Conservation (phyloP, 1,140 invertebrate species). For the Zophobas atratus region DNA sequence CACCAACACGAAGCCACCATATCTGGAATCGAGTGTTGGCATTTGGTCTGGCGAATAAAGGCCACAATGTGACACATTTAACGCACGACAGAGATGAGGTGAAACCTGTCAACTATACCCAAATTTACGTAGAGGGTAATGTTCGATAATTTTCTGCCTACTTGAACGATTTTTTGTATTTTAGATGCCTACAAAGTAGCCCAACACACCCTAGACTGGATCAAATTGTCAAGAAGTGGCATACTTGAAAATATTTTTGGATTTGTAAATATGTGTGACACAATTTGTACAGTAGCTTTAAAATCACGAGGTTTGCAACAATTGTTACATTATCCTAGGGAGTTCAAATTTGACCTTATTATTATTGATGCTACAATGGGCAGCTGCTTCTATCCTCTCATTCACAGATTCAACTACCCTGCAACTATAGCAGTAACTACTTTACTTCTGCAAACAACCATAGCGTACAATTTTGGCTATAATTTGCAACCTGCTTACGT, state of each 20-base stretch:
- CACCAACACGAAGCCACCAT: not conserved
- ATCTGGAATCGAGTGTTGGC: constrained; percentile 3
- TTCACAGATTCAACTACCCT: constrained; percentile 8
- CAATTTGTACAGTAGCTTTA: not conserved
- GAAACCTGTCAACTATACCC: not conserved
- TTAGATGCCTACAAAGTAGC: not conserved
- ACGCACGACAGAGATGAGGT: not conserved
- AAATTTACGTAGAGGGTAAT: constrained; percentile 4
- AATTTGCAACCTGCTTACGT: not conserved
- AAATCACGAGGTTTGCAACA: not conserved
- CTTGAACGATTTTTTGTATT: not conserved
- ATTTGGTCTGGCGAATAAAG: not conserved
- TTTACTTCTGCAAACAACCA: constrained; percentile 2
- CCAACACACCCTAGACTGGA: not conserved
- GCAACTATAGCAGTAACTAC: constrained; percentile 3
- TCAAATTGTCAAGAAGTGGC: not conserved
- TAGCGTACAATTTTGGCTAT: constrained; percentile 8
- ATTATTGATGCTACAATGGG: constrained; percentile 56
- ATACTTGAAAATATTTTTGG: not conserved
- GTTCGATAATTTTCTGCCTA: not conserved
- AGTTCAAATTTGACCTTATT: constrained; percentile 60
- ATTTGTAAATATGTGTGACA: not conserved
- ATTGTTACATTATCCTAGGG: constrained; percentile 51
- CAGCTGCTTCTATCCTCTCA: constrained; percentile 51
- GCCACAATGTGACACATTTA: not conserved